Evolutionary conservation across 2,797 vertebrate species (phyloP), one percentile per base, ranked within the genome.

Genomic region (Helarctos malayanus): DNA sequence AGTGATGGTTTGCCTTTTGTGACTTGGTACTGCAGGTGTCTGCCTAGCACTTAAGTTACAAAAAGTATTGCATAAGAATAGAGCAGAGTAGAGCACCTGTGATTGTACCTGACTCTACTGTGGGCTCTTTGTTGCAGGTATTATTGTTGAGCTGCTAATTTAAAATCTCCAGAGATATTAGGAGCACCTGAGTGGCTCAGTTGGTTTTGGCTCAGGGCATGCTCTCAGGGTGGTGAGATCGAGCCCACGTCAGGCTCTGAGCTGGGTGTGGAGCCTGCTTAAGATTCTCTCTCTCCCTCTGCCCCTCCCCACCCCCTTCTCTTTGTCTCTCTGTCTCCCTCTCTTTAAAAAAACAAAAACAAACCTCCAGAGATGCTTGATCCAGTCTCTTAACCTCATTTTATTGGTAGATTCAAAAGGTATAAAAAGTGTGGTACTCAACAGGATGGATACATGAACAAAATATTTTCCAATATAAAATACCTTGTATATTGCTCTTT

Each of bases 321-420:
- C 63, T 68, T 35, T 68, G 32, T 68, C 32, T 68, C 32, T 68
- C 32, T 38, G 3, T 68, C 16, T n/a, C 32, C n/a, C 32, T 68
- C 63, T 68, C 54, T 68, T 68, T 16, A 68, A 68, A n/a, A 35
- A 63, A 6, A 63, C 32, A 63, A n/a, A 65, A 61, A n/a, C 1
- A 65, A 63, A 5, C 32, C 29, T 71, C 65, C 18, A 57, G 59
- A 91, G 54, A 6, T 71, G 21, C 71, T 78, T 93, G 57, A 57
- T 76, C 45, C 2, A 7, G 18, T 90, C 57, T 75, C n/a, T 84
- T 90, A 88, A 91, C 3, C 21, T 35, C 68, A 52, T 35, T 47
- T 76, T 84, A 84, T 84, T 57, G 15, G 38, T 87, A 84, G 71
- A 88, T 76, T 91, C 65, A 94, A 76, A 59, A 32, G 79, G 21